Evolutionary conservation across 2,888 invertebrate species (phyloP).

Genomic region (Oligia fasciuncula): DNA sequence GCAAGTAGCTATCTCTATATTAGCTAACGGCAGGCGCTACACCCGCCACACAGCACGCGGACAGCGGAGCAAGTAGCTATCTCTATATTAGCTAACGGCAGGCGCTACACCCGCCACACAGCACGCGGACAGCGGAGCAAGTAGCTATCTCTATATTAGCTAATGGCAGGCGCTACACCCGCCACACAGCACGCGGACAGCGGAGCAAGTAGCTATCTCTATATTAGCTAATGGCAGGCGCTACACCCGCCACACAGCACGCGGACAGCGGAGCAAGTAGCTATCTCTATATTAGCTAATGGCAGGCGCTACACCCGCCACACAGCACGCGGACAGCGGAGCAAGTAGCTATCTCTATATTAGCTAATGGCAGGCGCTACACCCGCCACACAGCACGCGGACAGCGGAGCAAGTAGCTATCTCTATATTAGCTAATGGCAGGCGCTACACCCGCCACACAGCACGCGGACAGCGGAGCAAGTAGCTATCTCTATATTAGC

Average conservation of each 20-base stretch:
- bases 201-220: background rate
- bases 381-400: constrained; percentile 28
- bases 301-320: no score
- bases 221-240: constrained; percentile 68
- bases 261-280: constrained; percentile 8
- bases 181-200: constrained; percentile 37
- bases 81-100: no score
- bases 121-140: no score
- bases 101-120: no score
- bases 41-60: constrained; percentile 28
- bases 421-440: constrained; percentile 68
- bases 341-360: constrained; percentile 52
- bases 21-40: constrained; percentile 68
- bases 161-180: constrained; percentile 62
- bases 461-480: constrained; percentile 17
- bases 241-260: constrained; percentile 10
- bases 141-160: constrained; percentile 68
- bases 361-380: constrained; percentile 68
- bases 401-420: constrained; percentile 11
- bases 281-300: no score
- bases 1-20: background rate
- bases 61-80: background rate
- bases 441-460: constrained; percentile 5
- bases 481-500: no score
- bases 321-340: no score